A percentile compares a stretch with the other conserved stretches of the same genome.
Evolutionary conservation across 2,888 invertebrate species (phyloP).

Genomic region (Plebejus argus): DNA sequence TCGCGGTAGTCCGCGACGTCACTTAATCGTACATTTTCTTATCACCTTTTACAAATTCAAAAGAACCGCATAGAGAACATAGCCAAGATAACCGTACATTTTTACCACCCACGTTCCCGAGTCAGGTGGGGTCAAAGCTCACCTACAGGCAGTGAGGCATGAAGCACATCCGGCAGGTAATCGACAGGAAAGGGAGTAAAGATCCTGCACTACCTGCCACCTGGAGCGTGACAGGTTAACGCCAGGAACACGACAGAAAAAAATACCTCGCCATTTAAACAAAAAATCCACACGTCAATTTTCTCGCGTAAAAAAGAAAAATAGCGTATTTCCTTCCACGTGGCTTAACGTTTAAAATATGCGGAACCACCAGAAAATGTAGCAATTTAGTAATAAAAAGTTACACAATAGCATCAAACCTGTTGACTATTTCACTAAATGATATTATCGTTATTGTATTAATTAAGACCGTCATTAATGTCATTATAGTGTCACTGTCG

Average conservation of each 20-base stretch:
- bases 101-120: not conserved
- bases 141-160: not conserved
- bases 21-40: not conserved
- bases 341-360: not conserved
- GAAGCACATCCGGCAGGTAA: constrained; percentile 2
- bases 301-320: no score
- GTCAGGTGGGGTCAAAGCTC: constrained; percentile 19
- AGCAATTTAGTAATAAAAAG: not conserved
- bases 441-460: not conserved
- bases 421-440: not conserved
- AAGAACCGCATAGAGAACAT: not conserved
- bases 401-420: not conserved
- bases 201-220: not conserved
- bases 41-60: no score
- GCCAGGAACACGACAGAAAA: not conserved
- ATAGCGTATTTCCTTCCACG: no score
- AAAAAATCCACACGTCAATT: not conserved
- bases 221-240: constrained; percentile 9
- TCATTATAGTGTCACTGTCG: not conserved
- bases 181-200: constrained; percentile 14
- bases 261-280: not conserved
- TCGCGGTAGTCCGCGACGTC: no score
- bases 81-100: not conserved
- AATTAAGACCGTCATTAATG: not conserved
- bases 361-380: not conserved